Conservation (phyloP, 2,797 vertebrate species). For the Takifugu rubripes region DNA sequence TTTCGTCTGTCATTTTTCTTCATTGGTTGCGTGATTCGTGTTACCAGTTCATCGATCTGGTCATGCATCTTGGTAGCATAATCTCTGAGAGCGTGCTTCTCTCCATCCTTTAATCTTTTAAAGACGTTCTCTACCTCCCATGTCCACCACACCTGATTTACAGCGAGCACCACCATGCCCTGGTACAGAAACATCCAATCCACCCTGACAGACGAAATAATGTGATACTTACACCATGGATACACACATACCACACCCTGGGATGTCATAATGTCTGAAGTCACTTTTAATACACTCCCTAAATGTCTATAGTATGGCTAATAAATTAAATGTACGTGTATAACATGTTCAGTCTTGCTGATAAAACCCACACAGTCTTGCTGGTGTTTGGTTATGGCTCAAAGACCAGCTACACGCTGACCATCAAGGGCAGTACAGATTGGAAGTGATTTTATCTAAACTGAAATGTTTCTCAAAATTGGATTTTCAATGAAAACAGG, state of each 20-base stretch:
- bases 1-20: conserved; percentile 89
- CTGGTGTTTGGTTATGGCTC: too few species aligned
- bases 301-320: too few species aligned
- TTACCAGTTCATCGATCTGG: conserved; percentile 90
- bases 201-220: conserved; percentile 71
- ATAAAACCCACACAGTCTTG: too few species aligned
- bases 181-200: conserved; percentile 97
- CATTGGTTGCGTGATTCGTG: conserved; percentile 80
- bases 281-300: too few species aligned
- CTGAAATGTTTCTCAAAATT: too few species aligned
- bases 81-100: conserved; percentile 86
- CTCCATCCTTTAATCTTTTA: conserved; percentile 79
- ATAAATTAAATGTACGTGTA: too few species aligned
- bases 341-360: too few species aligned
- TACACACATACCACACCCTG: not conserved
- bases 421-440: too few species aligned
- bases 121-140: conserved; percentile 96
- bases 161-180: conserved; percentile 94
- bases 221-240: conserved; percentile 5
- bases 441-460: too few species aligned
- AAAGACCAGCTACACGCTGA: too few species aligned
- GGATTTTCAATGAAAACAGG: too few species aligned
- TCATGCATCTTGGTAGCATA: conserved; percentile 87
- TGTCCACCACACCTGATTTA: conserved; percentile 97
- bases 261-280: too few species aligned